Evolutionary conservation across 2,888 invertebrate species (phyloP), one percentile per base, ranked within the genome.

Genomic region (Calliphora vomitoria): DNA sequence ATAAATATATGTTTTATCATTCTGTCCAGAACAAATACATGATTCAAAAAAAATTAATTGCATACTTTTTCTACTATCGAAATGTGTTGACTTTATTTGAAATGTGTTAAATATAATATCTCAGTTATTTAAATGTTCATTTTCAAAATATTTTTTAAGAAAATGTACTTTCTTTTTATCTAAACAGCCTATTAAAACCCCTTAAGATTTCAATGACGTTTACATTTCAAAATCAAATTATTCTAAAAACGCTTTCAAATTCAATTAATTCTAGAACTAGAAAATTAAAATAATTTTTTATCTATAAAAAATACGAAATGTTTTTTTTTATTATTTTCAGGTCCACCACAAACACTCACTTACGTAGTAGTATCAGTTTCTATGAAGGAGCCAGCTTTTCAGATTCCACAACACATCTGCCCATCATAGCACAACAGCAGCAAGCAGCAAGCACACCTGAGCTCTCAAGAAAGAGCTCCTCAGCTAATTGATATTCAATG

Each of bases 401-500:
- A 41, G 18, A 75, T 74, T 66, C 20, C 20, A 76, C 4, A 62
- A 69, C 20, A 69, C 41, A 69, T 47, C 68, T 82, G 58, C 38
- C 68, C 38, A 66, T 68, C 58, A 53, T 41, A 55, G 13, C 31
- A 11, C 10, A 47, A 35, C 11, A 44, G n/a, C 6, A 18, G 55
- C 20, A 18, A n/a, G 8, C 55, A 55, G n/a, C 71, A 78, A n/a
- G 15, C 38, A 58, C 18, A 79, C 71, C 44, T 58, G 58, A 82
- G 8, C n/a, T 38, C 41, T 18, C 0, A 38, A 58, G 15, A 60
- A 15, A 20, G 11, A 64, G 44, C 25, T 25, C 25, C 44, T 8
- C 38, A 68, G 13, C 71, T 83, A 78, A 78, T 83, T 83, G 62
- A 83, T 83, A 83, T 78, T 83, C 78, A 76, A 78, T 71, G 71